Percentiles rank a stretch among this genome's conserved stretches.
These are phyloP conservation scores for Ursus arctos DNA, from an alignment of 2,113 vertebrate species.

Conservation along the genomic window DNA sequence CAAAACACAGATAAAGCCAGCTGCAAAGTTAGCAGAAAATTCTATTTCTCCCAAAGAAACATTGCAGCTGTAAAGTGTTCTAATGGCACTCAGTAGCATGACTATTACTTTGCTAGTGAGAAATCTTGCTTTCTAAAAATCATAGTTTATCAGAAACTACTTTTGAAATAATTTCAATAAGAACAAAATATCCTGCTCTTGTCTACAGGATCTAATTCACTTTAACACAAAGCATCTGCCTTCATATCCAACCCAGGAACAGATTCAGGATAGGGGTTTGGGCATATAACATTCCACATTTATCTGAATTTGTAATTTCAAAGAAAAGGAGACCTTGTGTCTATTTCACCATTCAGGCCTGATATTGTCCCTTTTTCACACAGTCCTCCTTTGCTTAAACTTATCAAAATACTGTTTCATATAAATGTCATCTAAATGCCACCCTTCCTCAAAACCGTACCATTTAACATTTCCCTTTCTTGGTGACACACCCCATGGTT, in stretches of 20 bases:
- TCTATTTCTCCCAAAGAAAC: background rate
- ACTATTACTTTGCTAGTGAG: background rate
- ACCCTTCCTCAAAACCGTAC: background rate
- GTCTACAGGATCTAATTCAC: background rate
- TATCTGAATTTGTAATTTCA: background rate
- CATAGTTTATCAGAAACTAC: background rate
- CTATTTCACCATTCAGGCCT: background rate
- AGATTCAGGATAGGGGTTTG: background rate
- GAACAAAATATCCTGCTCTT: background rate
- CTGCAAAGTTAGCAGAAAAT: background rate
- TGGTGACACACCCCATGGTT: background rate
- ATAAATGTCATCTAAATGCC: background rate
- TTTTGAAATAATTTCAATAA: slow-evolving; percentile 34
- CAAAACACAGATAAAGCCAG: background rate
- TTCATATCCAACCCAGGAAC: background rate
- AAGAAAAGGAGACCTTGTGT: background rate
- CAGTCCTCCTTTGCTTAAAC: background rate
- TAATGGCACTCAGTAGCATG: background rate
- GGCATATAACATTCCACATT: background rate
- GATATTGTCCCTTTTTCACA: background rate
- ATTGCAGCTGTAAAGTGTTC: background rate
- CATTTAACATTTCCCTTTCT: background rate
- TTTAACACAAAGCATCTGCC: background rate
- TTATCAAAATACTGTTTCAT: background rate
- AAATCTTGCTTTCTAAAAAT: slow-evolving; percentile 48